A percentile compares a stretch with the other conserved stretches of the same genome.
Conservation (phyloP, 2,113 vertebrate species). For the Podarcis muralis region DNA sequence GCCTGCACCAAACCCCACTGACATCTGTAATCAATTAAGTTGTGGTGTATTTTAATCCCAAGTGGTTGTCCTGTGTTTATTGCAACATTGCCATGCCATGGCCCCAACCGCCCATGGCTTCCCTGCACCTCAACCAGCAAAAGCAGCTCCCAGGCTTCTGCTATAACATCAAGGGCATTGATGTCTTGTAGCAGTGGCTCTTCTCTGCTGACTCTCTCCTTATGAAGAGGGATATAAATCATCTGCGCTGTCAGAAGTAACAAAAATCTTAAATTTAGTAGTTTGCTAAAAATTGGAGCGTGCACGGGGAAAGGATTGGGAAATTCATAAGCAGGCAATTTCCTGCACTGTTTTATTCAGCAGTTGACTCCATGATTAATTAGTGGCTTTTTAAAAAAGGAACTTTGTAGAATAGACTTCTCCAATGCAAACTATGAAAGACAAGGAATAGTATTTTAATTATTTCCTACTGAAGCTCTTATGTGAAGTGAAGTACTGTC, state of each 20-base stretch:
- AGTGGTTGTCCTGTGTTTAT: too few species aligned
- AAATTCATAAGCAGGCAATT: neutral
- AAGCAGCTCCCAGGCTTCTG: neutral
- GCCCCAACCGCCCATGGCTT: neutral
- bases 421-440: neutral
- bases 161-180: neutral
- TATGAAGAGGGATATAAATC: slow-evolving; percentile 2
- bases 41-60: too few species aligned
- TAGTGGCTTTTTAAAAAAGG: neutral
- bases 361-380: slow-evolving; percentile 10
- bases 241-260: neutral
- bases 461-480: neutral
- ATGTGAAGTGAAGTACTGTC: neutral
- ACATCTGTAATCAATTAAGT: too few species aligned
- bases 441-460: neutral
- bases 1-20: too few species aligned
- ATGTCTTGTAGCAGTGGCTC: neutral
- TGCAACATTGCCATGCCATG: neutral
- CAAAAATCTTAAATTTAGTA: neutral
- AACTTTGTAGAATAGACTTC: neutral
- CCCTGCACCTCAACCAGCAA: too few species aligned
- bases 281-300: neutral
- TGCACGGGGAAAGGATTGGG: neutral
- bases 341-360: neutral
- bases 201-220: neutral